Evolutionary conservation across 2,797 vertebrate species (phyloP).

Genomic region (Mus spretus): DNA sequence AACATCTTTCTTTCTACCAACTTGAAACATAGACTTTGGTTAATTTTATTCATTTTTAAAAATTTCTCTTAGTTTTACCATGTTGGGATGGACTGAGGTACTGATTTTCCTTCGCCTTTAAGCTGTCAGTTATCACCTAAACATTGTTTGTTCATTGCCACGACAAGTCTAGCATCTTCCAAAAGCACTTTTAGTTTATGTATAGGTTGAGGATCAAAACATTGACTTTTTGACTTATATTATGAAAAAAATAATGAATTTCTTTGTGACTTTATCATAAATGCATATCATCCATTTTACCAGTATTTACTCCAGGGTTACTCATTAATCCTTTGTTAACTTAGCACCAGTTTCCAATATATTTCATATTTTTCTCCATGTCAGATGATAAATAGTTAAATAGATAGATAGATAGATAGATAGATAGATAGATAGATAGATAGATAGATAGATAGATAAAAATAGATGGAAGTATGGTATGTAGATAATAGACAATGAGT

Average conservation of each 20-base stretch:
- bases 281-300: neutral
- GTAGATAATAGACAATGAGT: neutral
- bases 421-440: neutral
- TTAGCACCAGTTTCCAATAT: neutral
- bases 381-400: neutral
- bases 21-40: neutral
- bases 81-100: neutral
- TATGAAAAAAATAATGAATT: neutral
- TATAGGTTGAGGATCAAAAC: neutral
- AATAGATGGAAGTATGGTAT: neutral
- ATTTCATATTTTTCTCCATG: neutral
- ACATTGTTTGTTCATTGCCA: slow-evolving; percentile 14
- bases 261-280: neutral
- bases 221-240: neutral
- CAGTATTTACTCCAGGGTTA: neutral
- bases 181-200: neutral
- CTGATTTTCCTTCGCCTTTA: neutral
- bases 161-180: neutral
- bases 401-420: too few species aligned
- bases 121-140: neutral
- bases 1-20: neutral
- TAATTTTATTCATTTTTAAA: neutral
- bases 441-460: neutral
- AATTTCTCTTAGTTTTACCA: neutral
- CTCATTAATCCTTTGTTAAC: neutral